Conservation (phyloP, 1,140 invertebrate genomes). For the Lamellibrachia luymesi region DNA sequence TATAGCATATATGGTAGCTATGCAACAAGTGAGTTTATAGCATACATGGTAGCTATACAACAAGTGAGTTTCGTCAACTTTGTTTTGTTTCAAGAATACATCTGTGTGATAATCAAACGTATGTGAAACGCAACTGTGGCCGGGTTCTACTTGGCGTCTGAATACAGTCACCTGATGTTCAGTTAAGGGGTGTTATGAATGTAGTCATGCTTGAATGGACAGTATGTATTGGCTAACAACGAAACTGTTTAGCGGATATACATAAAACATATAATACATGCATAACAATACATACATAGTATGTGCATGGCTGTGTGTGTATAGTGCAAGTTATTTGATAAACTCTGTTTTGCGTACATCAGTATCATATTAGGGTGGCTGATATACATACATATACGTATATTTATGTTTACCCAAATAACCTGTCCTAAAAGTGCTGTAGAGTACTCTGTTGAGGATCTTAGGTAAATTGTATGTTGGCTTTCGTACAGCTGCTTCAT, state of each 20-base stretch:
- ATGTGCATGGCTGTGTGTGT: not conserved
- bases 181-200: not conserved
- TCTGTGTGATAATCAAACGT: too few relatives aligned
- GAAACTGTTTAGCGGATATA: not conserved
- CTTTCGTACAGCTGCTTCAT: not conserved
- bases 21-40: too few relatives aligned
- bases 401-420: not conserved
- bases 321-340: not conserved
- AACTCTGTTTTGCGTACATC: not conserved
- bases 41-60: too few relatives aligned
- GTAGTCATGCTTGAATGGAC: not conserved
- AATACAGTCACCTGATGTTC: not conserved
- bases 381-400: not conserved
- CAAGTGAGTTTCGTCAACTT: too few relatives aligned
- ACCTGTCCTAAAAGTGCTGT: not conserved
- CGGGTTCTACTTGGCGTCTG: not conserved
- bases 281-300: not conserved
- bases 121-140: too few relatives aligned
- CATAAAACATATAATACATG: not conserved
- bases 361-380: not conserved
- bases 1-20: too few relatives aligned
- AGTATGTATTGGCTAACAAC: not conserved
- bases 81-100: too few relatives aligned
- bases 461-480: not conserved
- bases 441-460: not conserved